These are phyloP conservation scores for Baronia brevicornis DNA, from an alignment of 2,888 invertebrate species.

Conservation along the genomic window DNA sequence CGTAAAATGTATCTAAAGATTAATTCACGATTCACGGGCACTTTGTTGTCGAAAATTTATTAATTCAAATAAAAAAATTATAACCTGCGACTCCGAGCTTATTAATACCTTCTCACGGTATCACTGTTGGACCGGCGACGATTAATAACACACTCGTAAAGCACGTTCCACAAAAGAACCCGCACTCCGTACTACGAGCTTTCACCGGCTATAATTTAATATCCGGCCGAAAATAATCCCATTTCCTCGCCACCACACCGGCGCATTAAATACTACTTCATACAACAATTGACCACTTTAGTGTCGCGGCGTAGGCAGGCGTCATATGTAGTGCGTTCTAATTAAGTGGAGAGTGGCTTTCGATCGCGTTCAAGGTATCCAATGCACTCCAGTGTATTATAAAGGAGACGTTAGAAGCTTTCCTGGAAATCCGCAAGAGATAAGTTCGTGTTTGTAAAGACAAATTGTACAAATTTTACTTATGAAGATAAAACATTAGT, in stretches of 20 bases:
- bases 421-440: slow-evolving; percentile 26
- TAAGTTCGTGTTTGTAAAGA: too few relatives aligned
- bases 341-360: slow-evolving; percentile 23
- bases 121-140: slow-evolving; percentile 21
- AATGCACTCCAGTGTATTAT: slow-evolving; percentile 28
- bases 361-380: slow-evolving; percentile 26
- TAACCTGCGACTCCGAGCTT: too few relatives aligned
- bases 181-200: slow-evolving; percentile 52
- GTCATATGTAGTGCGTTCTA: slow-evolving; percentile 12
- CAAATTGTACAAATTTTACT: too few relatives aligned
- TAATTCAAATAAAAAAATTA: too few relatives aligned
- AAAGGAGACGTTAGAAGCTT: slow-evolving; percentile 23
- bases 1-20: too few relatives aligned
- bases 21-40: too few relatives aligned
- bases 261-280: slow-evolving; percentile 15
- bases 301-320: slow-evolving; percentile 2
- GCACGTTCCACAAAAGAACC: slow-evolving; percentile 46
- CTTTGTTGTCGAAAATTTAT: too few relatives aligned
- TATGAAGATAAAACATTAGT: too few relatives aligned
- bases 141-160: slow-evolving; percentile 27
- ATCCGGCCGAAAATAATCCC: slow-evolving; percentile 67
- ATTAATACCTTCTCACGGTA: too few relatives aligned
- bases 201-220: slow-evolving; percentile 68
- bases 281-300: slow-evolving; percentile 11
- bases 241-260: slow-evolving; percentile 48